phyloP scores from a whole-genome alignment of 2,888 invertebrate genomes.

The Heliconius charithonia region DNA sequence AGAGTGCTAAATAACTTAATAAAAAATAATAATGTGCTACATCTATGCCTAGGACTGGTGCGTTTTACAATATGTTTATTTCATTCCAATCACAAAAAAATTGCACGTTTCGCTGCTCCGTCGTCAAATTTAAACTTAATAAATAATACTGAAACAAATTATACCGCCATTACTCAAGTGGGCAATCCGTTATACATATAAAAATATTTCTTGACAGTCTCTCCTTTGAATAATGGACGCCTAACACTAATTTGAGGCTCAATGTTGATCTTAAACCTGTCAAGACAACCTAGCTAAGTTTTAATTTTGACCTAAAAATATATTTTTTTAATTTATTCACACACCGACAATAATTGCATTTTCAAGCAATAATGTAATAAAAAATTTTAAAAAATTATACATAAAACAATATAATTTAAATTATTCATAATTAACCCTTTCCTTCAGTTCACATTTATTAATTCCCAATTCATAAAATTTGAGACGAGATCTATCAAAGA shows the following conservation, averaged over 20 bases:
- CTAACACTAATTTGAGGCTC: constrained; percentile 52
- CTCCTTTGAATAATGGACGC: constrained; percentile 13
- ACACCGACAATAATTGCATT: neutral
- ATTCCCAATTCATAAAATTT: constrained; percentile 3
- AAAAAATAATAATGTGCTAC: constrained; percentile 68
- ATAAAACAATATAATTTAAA: neutral
- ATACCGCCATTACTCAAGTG: constrained; percentile 25
- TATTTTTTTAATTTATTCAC: neutral
- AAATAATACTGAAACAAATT: constrained; percentile 37
- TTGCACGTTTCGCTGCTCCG: constrained; percentile 30
- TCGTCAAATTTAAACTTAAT: constrained; percentile 12
- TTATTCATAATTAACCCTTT: neutral
- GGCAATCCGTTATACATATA: constrained; percentile 1
- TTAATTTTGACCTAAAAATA: neutral
- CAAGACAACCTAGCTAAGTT: constrained; percentile 73
- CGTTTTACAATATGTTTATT: constrained; percentile 55
- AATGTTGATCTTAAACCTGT: constrained; percentile 68
- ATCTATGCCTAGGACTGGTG: constrained; percentile 76
- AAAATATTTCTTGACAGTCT: constrained; percentile 32
- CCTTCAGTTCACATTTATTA: neutral
- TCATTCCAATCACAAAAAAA: constrained; percentile 27
- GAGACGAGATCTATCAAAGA: constrained; percentile 25
- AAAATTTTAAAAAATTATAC: neutral
- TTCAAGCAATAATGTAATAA: neutral
- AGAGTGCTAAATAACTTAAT: constrained; percentile 77